These are phyloP conservation scores for Drosophila eugracilis DNA, from an alignment of 1,140 invertebrate species.

Conservation along the genomic window DNA sequence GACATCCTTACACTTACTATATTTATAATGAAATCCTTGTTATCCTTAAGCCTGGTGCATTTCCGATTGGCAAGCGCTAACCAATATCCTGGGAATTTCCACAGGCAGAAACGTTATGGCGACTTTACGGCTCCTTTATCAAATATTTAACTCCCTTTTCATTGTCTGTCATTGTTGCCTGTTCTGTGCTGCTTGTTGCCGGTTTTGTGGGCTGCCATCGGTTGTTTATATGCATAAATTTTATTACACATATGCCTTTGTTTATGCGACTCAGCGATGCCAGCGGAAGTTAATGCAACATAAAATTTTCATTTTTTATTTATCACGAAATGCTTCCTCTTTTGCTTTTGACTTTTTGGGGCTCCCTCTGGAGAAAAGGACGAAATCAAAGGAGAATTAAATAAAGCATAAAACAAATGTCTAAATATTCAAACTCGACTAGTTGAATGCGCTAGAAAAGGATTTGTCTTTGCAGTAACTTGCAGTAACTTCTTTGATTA, in stretches of 20 bases:
- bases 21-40: no score
- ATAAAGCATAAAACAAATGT: conserved; percentile 44
- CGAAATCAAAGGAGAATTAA: conserved; percentile 47
- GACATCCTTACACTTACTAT: no score
- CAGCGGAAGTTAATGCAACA: conserved; percentile 75
- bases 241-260: conserved; percentile 76
- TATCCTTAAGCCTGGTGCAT: no score
- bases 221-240: conserved; percentile 74
- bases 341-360: conserved; percentile 12
- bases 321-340: conserved; percentile 47
- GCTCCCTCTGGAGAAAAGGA: conserved; percentile 39
- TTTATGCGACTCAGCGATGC: conserved; percentile 60
- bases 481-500: no score
- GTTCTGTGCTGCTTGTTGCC: conserved; percentile 23
- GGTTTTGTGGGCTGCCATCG: conserved; percentile 33
- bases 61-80: no score
- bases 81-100: not conserved
- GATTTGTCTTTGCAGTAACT: no score
- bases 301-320: conserved; percentile 78
- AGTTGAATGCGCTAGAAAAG: not conserved
- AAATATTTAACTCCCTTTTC: conserved; percentile 78
- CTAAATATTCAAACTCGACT: not conserved
- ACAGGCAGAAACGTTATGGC: conserved; percentile 25
- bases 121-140: conserved; percentile 66
- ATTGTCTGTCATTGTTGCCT: conserved; percentile 56